Conservation (phyloP, 30 jellyfish, hydroid and myxozoan species). For the Catostylus mosaicus region DNA sequence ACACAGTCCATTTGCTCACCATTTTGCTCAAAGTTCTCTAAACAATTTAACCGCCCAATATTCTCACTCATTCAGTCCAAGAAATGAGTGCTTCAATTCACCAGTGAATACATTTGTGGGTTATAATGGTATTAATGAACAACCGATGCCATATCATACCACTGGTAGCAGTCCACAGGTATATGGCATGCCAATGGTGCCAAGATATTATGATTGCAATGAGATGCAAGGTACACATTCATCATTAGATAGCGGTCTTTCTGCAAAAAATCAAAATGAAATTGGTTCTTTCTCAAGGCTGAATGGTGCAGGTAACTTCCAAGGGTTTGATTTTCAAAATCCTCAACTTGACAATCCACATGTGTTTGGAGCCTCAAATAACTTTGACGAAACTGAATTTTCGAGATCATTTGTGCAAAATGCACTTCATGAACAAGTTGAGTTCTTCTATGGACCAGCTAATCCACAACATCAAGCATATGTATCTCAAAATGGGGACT, state of each 20-base stretch:
- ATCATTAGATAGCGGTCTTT: neutral
- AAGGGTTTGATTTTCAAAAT: constrained; percentile 58
- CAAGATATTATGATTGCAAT: neutral
- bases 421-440: constrained; percentile 32
- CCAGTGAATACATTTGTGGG: neutral
- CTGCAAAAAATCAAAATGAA: neutral
- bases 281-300: neutral
- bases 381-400: constrained; percentile 37
- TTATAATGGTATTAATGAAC: neutral
- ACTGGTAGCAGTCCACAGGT: neutral
- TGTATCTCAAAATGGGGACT: neutral
- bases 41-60: neutral
- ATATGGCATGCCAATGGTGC: neutral
- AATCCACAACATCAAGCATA: neutral
- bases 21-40: neutral
- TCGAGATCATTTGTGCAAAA: constrained; percentile 43
- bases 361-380: neutral
- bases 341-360: constrained; percentile 45
- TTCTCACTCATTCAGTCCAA: neutral
- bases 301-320: neutral
- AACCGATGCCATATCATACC: neutral
- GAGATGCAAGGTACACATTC: neutral
- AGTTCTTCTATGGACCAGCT: neutral
- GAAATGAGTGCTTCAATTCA: neutral
- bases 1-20: neutral